Conservation (phyloP, 2,113 vertebrate species). For the Rousettus leschenaultii region DNA sequence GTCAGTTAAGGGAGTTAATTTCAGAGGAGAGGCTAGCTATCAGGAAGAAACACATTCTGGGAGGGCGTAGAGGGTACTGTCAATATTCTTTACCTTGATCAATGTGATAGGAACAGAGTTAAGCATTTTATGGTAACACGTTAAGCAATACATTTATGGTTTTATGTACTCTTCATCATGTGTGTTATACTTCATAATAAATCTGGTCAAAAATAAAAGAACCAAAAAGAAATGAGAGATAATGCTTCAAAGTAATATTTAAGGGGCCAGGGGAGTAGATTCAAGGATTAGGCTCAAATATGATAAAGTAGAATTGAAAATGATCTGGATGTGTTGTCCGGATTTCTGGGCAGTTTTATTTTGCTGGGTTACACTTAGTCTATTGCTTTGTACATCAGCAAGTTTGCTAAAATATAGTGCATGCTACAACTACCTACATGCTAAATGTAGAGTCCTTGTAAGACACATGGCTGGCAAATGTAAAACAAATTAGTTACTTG, state of each 20-base stretch:
- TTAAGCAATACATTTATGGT: not conserved
- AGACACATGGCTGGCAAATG: not conserved
- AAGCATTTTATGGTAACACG: not conserved
- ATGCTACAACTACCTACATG: not conserved
- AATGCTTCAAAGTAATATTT: not conserved
- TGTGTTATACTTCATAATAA: not conserved
- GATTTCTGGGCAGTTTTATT: not conserved
- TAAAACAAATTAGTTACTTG: not conserved
- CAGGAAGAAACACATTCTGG: not conserved
- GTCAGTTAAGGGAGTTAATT: not conserved
- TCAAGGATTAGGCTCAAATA: not conserved
- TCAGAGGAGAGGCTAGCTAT: not conserved
- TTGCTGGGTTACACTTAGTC: not conserved
- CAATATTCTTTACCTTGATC: not conserved
- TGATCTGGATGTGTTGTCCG: fast-evolving
- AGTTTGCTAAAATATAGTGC: not conserved
- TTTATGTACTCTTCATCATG: not conserved
- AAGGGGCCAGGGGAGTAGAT: not conserved
- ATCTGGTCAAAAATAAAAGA: not conserved
- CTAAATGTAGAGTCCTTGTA: not conserved
- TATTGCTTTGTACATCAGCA: not conserved
- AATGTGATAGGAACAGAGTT: not conserved
- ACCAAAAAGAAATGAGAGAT: not conserved
- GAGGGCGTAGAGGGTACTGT: too few species aligned
- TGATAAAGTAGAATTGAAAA: not conserved